phyloP scores from a whole-genome alignment of 2,797 vertebrate genomes.

The Eutrigla gurnardus region DNA sequence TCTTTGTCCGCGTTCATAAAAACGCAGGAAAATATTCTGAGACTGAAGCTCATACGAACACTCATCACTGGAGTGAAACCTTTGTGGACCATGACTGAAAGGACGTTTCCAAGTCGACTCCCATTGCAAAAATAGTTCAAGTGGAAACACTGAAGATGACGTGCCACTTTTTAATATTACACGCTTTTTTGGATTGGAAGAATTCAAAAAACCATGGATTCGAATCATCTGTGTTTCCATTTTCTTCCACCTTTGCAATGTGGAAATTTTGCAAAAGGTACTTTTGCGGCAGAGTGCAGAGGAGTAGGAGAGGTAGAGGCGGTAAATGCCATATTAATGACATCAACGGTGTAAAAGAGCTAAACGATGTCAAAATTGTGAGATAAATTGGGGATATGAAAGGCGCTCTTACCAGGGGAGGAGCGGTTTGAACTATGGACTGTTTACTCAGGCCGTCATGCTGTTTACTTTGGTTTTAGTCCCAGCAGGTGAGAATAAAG shows the following conservation, averaged over 20 bases:
- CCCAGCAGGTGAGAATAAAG: conserved; percentile 6
- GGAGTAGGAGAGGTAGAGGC: neutral
- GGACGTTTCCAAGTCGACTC: conserved; percentile 7
- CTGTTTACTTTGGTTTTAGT: conserved; percentile 20
- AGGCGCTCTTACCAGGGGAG: neutral
- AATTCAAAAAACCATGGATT: conserved; percentile 5
- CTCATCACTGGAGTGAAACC: conserved; percentile 23
- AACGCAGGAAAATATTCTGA: conserved; percentile 13
- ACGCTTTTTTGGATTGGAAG: neutral
- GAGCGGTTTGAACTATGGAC: conserved; percentile 35
- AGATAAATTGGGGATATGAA: neutral
- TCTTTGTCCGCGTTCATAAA: conserved; percentile 17
- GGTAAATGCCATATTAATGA: neutral
- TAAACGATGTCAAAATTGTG: neutral
- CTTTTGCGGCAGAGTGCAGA: neutral
- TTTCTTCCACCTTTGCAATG: conserved; percentile 5
- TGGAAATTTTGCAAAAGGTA: conserved; percentile 1
- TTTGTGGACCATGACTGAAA: conserved; percentile 3
- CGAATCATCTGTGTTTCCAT: neutral
- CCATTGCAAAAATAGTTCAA: conserved; percentile 13
- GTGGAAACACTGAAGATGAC: conserved; percentile 28
- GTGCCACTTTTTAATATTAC: conserved; percentile 11
- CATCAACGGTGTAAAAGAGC: neutral
- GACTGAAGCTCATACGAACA: conserved; percentile 1
- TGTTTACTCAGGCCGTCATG: conserved; percentile 34